Evolutionary conservation across 2,888 invertebrate species (phyloP), one percentile per base, ranked within the genome.

Genomic region (Ptilodon capucinus): DNA sequence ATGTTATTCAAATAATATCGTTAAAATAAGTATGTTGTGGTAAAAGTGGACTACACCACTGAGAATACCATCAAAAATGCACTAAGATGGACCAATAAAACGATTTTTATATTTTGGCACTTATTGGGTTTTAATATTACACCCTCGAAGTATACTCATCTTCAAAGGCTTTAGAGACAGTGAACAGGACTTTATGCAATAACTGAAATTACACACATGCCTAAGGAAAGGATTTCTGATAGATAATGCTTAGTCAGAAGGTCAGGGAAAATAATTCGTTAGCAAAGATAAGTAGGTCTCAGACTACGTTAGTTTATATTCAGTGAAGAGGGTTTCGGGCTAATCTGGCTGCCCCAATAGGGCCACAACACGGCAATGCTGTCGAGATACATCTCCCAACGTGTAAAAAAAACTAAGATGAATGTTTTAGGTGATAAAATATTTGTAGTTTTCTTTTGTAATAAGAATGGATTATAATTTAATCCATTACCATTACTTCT

Each of bases 231-330:
- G 36, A 36, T 36, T 36, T 18, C 11, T 28, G n/a, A 36, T 18
- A 18, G 36, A n/a, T 18, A 13, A 21, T 8, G 19, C 17, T 35
- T 35, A 14, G 36, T 40, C 46, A 28, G 19, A 46, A 30, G 41
- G 36, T 41, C 46, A 13, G 19, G 21, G n/a, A 21, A 21, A 39
- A 39, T 39, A 21, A 39, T 21, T 21, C 39, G 39, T 39, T 21
- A 21, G 21, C 11, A 18, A 14, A 21, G 39, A 39, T 39, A 39
- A 39, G 35, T 35, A 35, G 21, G 39, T 39, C 14, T 21, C 46
- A 30, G 36, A 19, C 46, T 28, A 41, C 38, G 46, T 42, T 45
- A 46, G 34, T 46, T 41, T 39, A 44, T 44, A 44, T 32, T 23
- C 40, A 9, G 34, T 46, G 40, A 40, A 11, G 40, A 11, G 39